Evolutionary conservation across 2,797 vertebrate species (phyloP).

Genomic region (Xenentodon cancila): DNA sequence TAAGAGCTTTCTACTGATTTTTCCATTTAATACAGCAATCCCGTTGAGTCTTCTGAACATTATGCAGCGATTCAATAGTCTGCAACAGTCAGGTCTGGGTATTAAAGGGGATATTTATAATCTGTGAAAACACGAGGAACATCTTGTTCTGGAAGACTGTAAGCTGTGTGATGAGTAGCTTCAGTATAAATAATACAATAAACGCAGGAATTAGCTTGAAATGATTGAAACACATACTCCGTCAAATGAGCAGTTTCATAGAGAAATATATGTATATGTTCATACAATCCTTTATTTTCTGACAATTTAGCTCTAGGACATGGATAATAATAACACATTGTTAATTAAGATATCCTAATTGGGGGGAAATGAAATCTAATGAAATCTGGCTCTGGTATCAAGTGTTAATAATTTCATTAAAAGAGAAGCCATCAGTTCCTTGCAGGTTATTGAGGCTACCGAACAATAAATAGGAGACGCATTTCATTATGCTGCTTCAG

Average conservation of each 20-base stretch:
- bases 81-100: conserved; percentile 26
- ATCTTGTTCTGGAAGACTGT: background rate
- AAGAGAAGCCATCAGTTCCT: conserved; percentile 19
- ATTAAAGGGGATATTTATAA: conserved; percentile 33
- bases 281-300: background rate
- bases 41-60: conserved; percentile 12
- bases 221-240: background rate
- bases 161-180: background rate
- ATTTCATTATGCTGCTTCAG: conserved; percentile 26
- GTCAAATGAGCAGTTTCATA: background rate
- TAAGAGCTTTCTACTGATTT: conserved; percentile 13
- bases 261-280: background rate
- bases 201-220: background rate
- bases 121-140: conserved; percentile 20
- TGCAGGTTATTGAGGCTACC: conserved; percentile 17
- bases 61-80: conserved; percentile 14
- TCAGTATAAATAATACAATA: background rate
- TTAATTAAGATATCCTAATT: conserved; percentile 34
- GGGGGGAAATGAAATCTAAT: conserved; percentile 41
- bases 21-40: conserved; percentile 17
- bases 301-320: conserved; percentile 17
- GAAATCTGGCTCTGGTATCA: conserved; percentile 22
- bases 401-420: conserved; percentile 44
- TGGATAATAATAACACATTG: conserved; percentile 23
- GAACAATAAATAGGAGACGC: conserved; percentile 23